Percentiles rank a stretch among this genome's conserved stretches.
These are phyloP conservation scores for Pseudanteris insignis DNA, from an alignment of 2,888 invertebrate genomes.

Conservation along the genomic window DNA sequence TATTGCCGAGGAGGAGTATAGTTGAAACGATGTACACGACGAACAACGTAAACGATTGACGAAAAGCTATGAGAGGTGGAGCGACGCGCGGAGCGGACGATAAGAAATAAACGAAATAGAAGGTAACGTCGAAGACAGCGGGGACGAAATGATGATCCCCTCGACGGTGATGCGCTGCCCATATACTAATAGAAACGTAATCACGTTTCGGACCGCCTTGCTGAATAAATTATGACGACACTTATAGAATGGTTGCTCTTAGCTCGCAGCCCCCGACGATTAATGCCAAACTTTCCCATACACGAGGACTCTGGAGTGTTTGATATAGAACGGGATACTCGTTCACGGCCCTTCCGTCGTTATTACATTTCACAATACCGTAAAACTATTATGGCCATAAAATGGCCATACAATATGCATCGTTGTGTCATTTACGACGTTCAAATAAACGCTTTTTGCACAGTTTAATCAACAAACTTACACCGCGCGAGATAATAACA, in stretches of 20 bases:
- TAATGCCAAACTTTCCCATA: constrained; percentile 42
- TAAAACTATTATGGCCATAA: constrained; percentile 40
- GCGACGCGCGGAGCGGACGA: too few species aligned
- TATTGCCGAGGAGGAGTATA: too few species aligned
- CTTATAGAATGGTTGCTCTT: constrained; percentile 43
- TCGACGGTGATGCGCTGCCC: constrained; percentile 33
- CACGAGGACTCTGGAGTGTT: constrained; percentile 36
- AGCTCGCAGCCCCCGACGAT: constrained; percentile 40
- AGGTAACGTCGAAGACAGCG: not conserved
- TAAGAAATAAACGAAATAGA: constrained; percentile 3
- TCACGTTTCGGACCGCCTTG: constrained; percentile 43
- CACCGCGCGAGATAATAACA: constrained; percentile 21
- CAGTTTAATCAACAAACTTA: constrained; percentile 29
- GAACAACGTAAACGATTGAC: too few species aligned
- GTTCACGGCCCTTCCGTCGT: constrained; percentile 32
- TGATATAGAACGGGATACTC: constrained; percentile 29
- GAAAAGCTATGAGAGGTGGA: too few species aligned
- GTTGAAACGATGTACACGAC: too few species aligned
- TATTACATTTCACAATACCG: constrained; percentile 39
- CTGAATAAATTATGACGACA: constrained; percentile 46
- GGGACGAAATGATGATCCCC: constrained; percentile 31
- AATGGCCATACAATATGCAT: constrained; percentile 38
- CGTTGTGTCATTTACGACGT: constrained; percentile 29
- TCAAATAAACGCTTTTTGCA: constrained; percentile 32
- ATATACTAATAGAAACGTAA: constrained; percentile 47